Evolutionary conservation across 1,140 invertebrate species (phyloP), one percentile per base, ranked within the genome.

Genomic region (Eufriesea mexicana): DNA sequence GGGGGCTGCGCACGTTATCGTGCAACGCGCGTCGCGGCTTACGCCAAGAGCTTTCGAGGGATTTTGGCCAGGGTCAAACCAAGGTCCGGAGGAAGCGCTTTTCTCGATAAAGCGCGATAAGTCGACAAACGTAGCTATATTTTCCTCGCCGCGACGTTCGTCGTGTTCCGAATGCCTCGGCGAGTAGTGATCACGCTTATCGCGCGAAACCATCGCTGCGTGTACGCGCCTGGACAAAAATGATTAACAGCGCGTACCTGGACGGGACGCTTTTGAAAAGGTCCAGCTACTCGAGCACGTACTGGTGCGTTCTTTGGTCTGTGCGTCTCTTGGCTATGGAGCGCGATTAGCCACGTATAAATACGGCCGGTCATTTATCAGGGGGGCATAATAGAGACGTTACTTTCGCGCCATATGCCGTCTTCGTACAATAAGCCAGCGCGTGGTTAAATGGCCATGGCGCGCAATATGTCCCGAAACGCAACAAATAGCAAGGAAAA

Each of bases 371-470:
- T 76, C 86, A 92, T 92, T 92, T 92, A 91, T 92, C 89, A 91
- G 14, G 7, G n/a, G 85, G n/a, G 78, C 55, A 89, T 91, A 92
- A 92, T 92, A 89, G 90, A 92, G 90, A 92, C 84, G 91, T 91
- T 92, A 90, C 91, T 89, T 91, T 90, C 86, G 70, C 88, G 86
- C 91, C 91, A 92, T 92, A 89, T 92, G 91, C 89, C 86, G 83
- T 86, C 74, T 73, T 73, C 59, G 62, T 82, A 90, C 89, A 91
- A 91, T 91, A 84, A 91, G 84, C 87, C 87, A 85, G 76, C 84
- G 79, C 62, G 79, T 83, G 55, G 86, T 89, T 91, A 91, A 92
- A 92, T 92, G 87, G 86, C 87, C 85, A 82, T 84, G 78, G 83
- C 55, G 84, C 66, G 82, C 89, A 89, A 86, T 89, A 83, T 87